Evolutionary conservation across 2,113 vertebrate genomes (phyloP).

Genomic region (Aegithalos caudatus): DNA sequence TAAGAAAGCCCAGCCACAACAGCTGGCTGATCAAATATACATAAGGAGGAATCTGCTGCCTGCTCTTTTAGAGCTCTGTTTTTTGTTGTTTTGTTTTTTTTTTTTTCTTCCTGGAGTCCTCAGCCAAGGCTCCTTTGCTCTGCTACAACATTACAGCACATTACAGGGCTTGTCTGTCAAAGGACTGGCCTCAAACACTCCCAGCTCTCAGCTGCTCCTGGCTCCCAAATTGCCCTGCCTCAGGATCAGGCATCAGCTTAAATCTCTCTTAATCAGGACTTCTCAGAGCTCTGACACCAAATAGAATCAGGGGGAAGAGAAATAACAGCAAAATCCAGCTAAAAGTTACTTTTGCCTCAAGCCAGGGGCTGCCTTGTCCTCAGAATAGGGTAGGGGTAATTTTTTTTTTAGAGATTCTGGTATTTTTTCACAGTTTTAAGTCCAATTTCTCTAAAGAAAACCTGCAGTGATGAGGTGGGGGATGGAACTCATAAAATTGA

Average conservation of each 20-base stretch:
- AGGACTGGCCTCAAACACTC: not conserved
- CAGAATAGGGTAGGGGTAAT: accelerated
- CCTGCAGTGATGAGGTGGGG: not conserved
- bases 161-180: constrained; percentile 19
- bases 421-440: not conserved
- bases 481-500: no score
- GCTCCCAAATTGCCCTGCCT: not conserved
- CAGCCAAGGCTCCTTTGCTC: not conserved
- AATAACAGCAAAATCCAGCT: not conserved
- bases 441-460: not conserved
- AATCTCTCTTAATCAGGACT: not conserved
- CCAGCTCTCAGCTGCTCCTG: not conserved
- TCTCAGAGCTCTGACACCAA: not conserved
- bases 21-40: constrained; percentile 50
- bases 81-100: no score
- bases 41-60: not conserved
- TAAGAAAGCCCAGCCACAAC: not conserved
- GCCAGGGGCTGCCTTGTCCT: accelerated
- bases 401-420: not conserved
- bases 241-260: not conserved
- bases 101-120: not conserved
- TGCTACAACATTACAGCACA: not conserved
- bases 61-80: not conserved
- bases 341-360: not conserved
- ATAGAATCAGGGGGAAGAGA: not conserved